Evolutionary conservation across 2,888 invertebrate genomes (phyloP), one percentile per base, ranked within the genome.

Genomic region (Cantharis flavilabris): DNA sequence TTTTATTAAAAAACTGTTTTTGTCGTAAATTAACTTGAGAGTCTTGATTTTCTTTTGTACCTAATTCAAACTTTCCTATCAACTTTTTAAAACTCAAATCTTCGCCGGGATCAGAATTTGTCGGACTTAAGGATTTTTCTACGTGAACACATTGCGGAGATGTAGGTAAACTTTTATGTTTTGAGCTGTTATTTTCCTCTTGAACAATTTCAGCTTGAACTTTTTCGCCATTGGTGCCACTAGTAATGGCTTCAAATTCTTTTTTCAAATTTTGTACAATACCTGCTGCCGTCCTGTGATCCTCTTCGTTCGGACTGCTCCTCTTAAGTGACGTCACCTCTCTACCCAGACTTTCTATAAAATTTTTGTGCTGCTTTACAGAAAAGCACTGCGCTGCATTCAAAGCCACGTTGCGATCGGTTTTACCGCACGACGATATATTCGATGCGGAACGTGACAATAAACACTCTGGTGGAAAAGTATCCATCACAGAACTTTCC

Each of bases 211-310:
- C 62, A 28, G 14, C 73, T 72, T 75, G 76, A 72, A 72, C 76
- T 64, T 77, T 72, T 63, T 75, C 33, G 13, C 80, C 76, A 20
- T 75, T 72, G 18, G 80, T 71, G 65, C 70, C 64, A 72, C 72
- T 88, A 1, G 91, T 91, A 87, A 94, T 94, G 72, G 96, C 96
- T 90, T 97, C 97, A 87, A 97, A 96, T 87, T 95, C 96, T 87
- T 94, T 94, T 88, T 96, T 96, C 83, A 96, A 92, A 90, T 94
- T 95, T 90, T 93, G 93, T 82, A 97, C 97, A 86, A 94, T 94
- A 28, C 96, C 96, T 65, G 92, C 96, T 65, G 92, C 91, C 62
- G 83, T 83, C 70, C 80, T 83, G 26, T 86, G 85, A 70, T 89
- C 88, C 3, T 83, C 83, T 79, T 85, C 86, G 3, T 86, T 85